Percentiles rank a stretch among this genome's conserved stretches.
Evolutionary conservation across 1,140 invertebrate genomes (phyloP).

Genomic region (Octopus sinensis): DNA sequence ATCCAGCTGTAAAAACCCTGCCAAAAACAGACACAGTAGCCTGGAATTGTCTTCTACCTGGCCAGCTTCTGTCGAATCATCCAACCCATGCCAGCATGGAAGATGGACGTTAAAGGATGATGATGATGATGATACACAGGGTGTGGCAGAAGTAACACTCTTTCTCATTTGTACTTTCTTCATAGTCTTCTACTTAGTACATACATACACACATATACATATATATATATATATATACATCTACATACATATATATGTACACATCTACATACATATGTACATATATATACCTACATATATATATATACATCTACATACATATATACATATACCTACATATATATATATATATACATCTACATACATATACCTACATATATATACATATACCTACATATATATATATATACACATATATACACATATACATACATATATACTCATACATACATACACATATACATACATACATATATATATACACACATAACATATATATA

Average conservation of each 20-base stretch:
- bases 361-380: background rate
- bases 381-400: background rate
- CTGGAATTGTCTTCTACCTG: too few species aligned
- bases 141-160: too few species aligned
- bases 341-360: background rate
- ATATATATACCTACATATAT: background rate
- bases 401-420: background rate
- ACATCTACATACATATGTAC: background rate
- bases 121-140: too few species aligned
- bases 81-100: too few species aligned
- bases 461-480: slow-evolving; percentile 24
- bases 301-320: background rate
- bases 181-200: too few species aligned
- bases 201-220: background rate
- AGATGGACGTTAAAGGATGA: too few species aligned
- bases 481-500: slow-evolving; percentile 14
- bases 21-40: too few species aligned
- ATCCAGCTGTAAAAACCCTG: too few species aligned
- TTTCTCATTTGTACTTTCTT: too few species aligned
- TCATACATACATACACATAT: background rate
- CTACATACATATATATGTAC: background rate
- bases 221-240: background rate
- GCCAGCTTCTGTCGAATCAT: too few species aligned
- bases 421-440: background rate
- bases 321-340: background rate